Evolutionary conservation across 2,797 vertebrate species (phyloP).

Genomic region (Spheniscus humboldti): DNA sequence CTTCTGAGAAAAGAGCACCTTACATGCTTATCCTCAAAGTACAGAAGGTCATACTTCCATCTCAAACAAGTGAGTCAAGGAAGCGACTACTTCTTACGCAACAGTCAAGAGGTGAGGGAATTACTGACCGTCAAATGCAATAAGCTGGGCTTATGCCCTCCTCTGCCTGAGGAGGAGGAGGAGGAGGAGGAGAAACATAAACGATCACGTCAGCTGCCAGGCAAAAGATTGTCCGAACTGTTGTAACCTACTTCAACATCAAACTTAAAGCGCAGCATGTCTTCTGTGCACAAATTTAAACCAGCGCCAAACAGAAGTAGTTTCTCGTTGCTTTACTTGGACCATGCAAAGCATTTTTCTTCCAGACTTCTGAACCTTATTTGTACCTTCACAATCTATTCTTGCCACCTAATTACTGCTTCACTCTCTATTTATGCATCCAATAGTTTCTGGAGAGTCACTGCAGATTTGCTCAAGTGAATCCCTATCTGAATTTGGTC

Average conservation of each 20-base stretch:
- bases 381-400: neutral
- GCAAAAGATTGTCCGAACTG: neutral
- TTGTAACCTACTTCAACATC: neutral
- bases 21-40: neutral
- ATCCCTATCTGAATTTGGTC: neutral
- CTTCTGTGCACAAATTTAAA: neutral
- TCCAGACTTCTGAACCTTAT: neutral
- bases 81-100: neutral
- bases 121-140: neutral
- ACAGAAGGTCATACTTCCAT: neutral
- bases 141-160: neutral
- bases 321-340: neutral
- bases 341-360: neutral
- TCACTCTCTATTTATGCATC: neutral
- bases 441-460: neutral
- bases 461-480: neutral
- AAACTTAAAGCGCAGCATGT: neutral
- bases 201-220: neutral
- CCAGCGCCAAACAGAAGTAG: neutral
- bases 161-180: neutral
- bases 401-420: neutral
- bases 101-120: neutral
- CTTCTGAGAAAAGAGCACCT: neutral
- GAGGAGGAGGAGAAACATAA: neutral
- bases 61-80: neutral